Evolutionary conservation across 2,113 vertebrate genomes (phyloP).

Genomic region (Phrynosoma blainvillii): DNA sequence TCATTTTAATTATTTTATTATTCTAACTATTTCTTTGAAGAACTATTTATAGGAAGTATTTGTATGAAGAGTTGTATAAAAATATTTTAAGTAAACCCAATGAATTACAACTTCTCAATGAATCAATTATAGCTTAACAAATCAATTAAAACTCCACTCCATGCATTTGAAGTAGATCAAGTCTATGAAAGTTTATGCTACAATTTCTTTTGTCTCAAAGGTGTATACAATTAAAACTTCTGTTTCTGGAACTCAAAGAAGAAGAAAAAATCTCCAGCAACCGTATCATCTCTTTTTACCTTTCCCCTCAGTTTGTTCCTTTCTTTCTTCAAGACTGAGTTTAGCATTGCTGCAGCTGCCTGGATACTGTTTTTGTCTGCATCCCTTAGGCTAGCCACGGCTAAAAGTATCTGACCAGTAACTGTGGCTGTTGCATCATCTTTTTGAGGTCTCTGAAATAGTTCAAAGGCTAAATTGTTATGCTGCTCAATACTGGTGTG

Average conservation of each 20-base stretch:
- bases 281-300: not conserved
- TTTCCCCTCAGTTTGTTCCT: not conserved
- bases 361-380: not conserved
- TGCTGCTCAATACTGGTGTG: too few species aligned
- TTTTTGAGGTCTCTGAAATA: conserved; percentile 28
- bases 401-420: not conserved
- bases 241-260: not conserved
- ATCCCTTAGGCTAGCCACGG: conserved; percentile 1
- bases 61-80: too few species aligned
- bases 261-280: not conserved
- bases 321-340: conserved; percentile 5
- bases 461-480: too few species aligned
- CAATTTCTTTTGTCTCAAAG: too few species aligned
- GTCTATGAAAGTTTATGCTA: too few species aligned
- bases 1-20: too few species aligned
- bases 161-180: too few species aligned
- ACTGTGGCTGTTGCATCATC: not conserved
- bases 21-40: too few species aligned
- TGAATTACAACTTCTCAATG: not conserved
- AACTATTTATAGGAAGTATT: too few species aligned
- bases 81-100: too few species aligned
- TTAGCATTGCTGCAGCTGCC: conserved; percentile 23
- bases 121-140: too few species aligned
- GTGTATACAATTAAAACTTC: not conserved
- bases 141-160: too few species aligned